Evolutionary conservation across 2,113 vertebrate species (phyloP), one percentile per base, ranked within the genome.

Genomic region (Aptenodytes patagonicus): DNA sequence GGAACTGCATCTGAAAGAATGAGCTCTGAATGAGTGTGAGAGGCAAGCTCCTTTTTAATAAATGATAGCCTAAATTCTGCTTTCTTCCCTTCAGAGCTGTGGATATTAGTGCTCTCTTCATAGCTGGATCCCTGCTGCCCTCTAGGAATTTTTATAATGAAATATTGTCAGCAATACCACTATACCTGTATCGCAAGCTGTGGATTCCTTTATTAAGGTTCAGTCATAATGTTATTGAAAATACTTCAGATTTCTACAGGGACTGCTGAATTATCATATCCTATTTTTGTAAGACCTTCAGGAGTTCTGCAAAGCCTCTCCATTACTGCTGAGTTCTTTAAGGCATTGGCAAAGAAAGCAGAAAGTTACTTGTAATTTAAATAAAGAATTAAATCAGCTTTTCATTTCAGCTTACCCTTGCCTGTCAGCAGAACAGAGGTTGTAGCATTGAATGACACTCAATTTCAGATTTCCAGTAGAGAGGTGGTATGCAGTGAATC

Each of bases 81-180:
- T 73, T 88, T 69, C 25, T 92, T 83, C n/a, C 9, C 29, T 70
- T 92, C 54, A 54, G 68, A 80, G 76, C 25, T 86, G 79, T n/a
- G 47, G 19, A 31, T 58, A 34, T 83, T 68, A 62, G 28, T 73
- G 54, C 58, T 83, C 32, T 88, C 60, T 86, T 88, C 55, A 11
- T 73, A 83, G 51, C 49, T 75, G 79, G 68, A 93, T 88, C 83
- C 83, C 38, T 96, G 90, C 93, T 95, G 95, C 95, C 86, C 88
- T 94, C 93, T 94, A 95, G 93, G 90, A 95, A 90, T 92, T 83
- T 77, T 83, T 58, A 28, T 61, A 90, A 90, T 92, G 82, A 86
- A 88, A 89, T 86, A 66, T n/a, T 83, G 28, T 83, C 83, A 77
- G 79, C 73, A 55, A 12, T 75, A 81, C 9, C 38, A 51, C 44